Evolutionary conservation across 2,888 invertebrate species (phyloP).

Genomic region (Clanis bilineata): DNA sequence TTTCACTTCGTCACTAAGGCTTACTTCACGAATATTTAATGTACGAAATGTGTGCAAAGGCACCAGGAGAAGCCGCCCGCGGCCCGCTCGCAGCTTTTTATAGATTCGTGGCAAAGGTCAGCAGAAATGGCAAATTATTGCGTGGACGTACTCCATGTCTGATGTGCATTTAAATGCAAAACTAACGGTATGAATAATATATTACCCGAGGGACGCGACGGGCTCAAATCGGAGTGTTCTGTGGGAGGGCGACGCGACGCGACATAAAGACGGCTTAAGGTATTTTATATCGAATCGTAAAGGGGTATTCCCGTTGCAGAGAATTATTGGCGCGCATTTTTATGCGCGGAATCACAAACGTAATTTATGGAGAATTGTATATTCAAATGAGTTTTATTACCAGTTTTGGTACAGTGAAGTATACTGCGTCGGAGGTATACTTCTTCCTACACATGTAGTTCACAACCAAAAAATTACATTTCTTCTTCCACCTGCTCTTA

Average conservation of each 20-base stretch:
- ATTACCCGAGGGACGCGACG: not conserved
- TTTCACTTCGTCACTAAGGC: constrained; percentile 9
- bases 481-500: too few species aligned
- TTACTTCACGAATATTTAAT: constrained; percentile 12
- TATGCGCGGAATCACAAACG: not conserved
- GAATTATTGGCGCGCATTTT: not conserved
- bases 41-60: constrained; percentile 5
- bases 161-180: constrained; percentile 1
- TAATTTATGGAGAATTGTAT: not conserved
- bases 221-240: not conserved
- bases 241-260: not conserved
- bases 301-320: not conserved
- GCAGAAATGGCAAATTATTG: not conserved
- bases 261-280: not conserved
- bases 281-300: not conserved
- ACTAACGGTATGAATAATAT: constrained; percentile 6
- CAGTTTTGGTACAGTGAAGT: too few species aligned
- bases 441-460: too few species aligned
- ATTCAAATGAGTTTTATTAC: too few species aligned
- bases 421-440: too few species aligned
- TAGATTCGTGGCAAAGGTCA: not conserved
- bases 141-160: not conserved
- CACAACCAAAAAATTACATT: too few species aligned
- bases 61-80: not conserved
- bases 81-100: not conserved